Base-by-base conservation (phyloP, 1,140 invertebrate species). In the Pogonomyrmex californicus region DNA sequence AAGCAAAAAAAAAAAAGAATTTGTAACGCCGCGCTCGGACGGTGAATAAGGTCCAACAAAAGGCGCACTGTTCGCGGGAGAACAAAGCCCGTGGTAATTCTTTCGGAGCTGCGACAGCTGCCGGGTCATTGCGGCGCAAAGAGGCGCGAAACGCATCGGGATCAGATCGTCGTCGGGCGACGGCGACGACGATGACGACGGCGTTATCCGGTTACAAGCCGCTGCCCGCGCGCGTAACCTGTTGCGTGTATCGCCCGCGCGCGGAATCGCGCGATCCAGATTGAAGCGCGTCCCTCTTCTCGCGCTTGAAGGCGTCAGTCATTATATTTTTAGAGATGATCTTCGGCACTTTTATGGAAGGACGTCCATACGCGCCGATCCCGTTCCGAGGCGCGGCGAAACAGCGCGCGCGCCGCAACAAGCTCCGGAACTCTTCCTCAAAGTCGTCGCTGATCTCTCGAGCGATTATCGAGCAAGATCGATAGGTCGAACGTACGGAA, bases 281-380 rank as follows among this genome's bases (percentile, higher is more conserved):
- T 88, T 71, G 71, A 87, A 65, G 62, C 38, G 30, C 78, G 47
- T 44, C 41, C 75, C 30, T 17, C 75, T 30, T 17, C 68, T 58
- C 58, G 71, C 54, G 33, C n/a, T 71, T 82, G 56, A 76, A 47
- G 66, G 68, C 79, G 85, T 87, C 63, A 36, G 86, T 79, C 73
- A 86, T 90, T 90, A 86, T 91, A 90, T 91, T 87, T 91, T 91
- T 90, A 90, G 88, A 91, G 51, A 91, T 91, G 88, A 91, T 89
- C 82, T 66, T 87, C 85, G 76, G 73, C 87, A 85, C 70, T 88
- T 91, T 91, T 90, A 87, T 88, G 86, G 75, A 89, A 86, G 79
- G 86, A 44, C 81, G 60, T 66, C 44, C 73, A 47, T 54, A 41
- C 62, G 41, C 66, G 30, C 38, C 1, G 44, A 60, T 70, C 5